Conservation (phyloP, 2,797 vertebrate genomes). For the Lepus townsendii region DNA sequence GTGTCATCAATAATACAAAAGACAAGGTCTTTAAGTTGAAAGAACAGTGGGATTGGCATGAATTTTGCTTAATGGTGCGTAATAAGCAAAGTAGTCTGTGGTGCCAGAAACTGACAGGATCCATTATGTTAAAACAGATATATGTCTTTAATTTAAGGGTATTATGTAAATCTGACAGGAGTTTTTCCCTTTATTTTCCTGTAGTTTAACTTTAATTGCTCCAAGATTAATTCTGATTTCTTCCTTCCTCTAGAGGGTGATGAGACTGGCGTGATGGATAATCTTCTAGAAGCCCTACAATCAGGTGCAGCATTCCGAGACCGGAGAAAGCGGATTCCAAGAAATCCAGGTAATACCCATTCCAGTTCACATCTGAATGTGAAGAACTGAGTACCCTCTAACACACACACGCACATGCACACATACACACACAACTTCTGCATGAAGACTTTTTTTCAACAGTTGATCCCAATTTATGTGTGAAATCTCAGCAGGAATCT, state of each 20-base stretch:
- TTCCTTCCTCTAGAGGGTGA: slow-evolving; percentile 93
- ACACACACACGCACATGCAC: not conserved
- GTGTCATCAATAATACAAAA: slow-evolving; percentile 83
- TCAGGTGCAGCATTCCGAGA: slow-evolving; percentile 98
- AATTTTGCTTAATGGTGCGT: slow-evolving; percentile 83
- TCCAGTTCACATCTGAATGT: slow-evolving; percentile 5
- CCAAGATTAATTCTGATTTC: slow-evolving; percentile 80
- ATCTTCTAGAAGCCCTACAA: slow-evolving; percentile 97
- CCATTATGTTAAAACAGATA: slow-evolving; percentile 71
- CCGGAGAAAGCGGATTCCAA: slow-evolving; percentile 96
- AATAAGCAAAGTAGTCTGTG: slow-evolving; percentile 83
- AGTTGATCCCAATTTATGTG: slow-evolving; percentile 27
- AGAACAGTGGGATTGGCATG: slow-evolving; percentile 79
- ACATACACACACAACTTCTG: not conserved
- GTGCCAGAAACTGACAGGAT: slow-evolving; percentile 79
- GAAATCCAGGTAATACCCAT: slow-evolving; percentile 91
- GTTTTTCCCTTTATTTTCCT: slow-evolving; percentile 75
- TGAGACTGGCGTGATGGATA: slow-evolving; percentile 99
- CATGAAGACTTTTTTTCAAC: not conserved
- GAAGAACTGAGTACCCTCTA: not conserved
- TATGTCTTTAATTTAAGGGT: slow-evolving; percentile 70
- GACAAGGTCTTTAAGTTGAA: slow-evolving; percentile 78
- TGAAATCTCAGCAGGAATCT: slow-evolving; percentile 37
- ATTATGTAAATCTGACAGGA: slow-evolving; percentile 78
- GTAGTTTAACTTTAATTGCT: slow-evolving; percentile 79